Evolutionary conservation across 2,797 vertebrate genomes (phyloP).

Genomic region (Xiphophorus birchmanni): DNA sequence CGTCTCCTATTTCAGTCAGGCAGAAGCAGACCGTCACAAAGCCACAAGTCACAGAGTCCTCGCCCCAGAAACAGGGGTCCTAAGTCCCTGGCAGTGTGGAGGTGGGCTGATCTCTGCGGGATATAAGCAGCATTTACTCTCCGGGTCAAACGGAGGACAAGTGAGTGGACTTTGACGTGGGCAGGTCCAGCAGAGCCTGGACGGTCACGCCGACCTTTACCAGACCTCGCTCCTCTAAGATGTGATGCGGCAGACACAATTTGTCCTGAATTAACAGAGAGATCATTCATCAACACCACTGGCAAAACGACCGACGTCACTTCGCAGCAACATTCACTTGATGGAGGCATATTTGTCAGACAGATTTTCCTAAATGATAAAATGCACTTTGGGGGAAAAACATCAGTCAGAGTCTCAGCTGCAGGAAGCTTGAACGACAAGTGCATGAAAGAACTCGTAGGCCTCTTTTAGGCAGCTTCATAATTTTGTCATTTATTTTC

Average conservation of each 20-base stretch:
- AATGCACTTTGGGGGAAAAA: neutral
- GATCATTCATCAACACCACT: neutral
- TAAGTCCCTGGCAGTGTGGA: constrained; percentile 51
- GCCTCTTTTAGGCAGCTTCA: neutral
- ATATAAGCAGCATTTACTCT: constrained; percentile 29
- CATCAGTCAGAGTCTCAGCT: neutral
- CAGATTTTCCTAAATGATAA: neutral
- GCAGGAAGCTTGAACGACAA: neutral
- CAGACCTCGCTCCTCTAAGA: constrained; percentile 95
- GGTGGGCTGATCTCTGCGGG: constrained; percentile 23
- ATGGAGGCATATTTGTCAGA: neutral
- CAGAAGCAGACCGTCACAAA: constrained; percentile 38
- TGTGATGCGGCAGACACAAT: constrained; percentile 97
- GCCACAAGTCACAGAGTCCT: constrained; percentile 47
- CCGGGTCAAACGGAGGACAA: constrained; percentile 86
- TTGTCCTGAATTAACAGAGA: constrained; percentile 85
- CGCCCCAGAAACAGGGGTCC: constrained; percentile 46
- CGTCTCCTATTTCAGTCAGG: constrained; percentile 74
- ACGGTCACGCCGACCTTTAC: constrained; percentile 95
- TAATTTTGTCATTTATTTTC: neutral
- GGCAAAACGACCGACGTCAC: neutral
- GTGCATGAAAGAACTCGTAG: constrained; percentile 7
- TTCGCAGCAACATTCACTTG: neutral
- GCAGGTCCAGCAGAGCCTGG: constrained; percentile 94
- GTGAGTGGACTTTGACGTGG: constrained; percentile 84